A percentile compares a stretch with the other conserved stretches of the same genome.
Evolutionary conservation across 2,888 invertebrate species (phyloP).

Genomic region (Copidosoma aretas): DNA sequence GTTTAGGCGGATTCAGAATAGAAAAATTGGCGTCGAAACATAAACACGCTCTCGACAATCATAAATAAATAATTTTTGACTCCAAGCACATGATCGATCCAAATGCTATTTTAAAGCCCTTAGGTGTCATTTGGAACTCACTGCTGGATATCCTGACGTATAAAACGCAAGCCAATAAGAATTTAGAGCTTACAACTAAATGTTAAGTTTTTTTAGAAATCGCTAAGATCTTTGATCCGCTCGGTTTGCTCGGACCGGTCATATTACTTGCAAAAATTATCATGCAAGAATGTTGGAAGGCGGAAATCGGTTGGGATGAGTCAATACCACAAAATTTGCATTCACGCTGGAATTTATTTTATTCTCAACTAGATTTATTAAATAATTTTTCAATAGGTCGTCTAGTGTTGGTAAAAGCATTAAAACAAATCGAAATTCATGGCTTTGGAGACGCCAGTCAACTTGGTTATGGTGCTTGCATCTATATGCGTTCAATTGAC

Average conservation of each 20-base stretch:
- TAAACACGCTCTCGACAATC: not conserved
- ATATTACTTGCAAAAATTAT: slow-evolving; percentile 42
- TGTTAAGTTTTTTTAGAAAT: slow-evolving; percentile 41
- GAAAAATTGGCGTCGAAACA: slow-evolving; percentile 37
- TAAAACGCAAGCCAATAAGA: slow-evolving; percentile 29
- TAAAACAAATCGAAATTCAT: not conserved
- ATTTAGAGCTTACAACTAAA: no score
- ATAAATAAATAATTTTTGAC: slow-evolving; percentile 6
- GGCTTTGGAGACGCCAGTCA: not conserved
- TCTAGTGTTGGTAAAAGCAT: not conserved
- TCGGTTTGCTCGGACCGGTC: slow-evolving; percentile 44
- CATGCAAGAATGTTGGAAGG: slow-evolving; percentile 44
- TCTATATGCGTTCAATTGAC: not conserved
- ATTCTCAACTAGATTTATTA: slow-evolving; percentile 28
- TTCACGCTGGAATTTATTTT: slow-evolving; percentile 39
- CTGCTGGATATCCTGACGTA: slow-evolving; percentile 34
- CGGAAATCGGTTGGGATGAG: slow-evolving; percentile 44
- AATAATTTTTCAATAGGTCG: slow-evolving; percentile 19
- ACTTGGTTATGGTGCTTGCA: not conserved
- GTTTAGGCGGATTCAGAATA: slow-evolving; percentile 39
- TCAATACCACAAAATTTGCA: slow-evolving; percentile 37
- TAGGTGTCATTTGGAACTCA: slow-evolving; percentile 31
- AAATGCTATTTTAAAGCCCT: slow-evolving; percentile 23
- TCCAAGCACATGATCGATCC: slow-evolving; percentile 9
- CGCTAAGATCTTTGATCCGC: slow-evolving; percentile 44